phyloP scores from a whole-genome alignment of 2,113 vertebrate genomes.

The Brachyhypopomus gauderio region DNA sequence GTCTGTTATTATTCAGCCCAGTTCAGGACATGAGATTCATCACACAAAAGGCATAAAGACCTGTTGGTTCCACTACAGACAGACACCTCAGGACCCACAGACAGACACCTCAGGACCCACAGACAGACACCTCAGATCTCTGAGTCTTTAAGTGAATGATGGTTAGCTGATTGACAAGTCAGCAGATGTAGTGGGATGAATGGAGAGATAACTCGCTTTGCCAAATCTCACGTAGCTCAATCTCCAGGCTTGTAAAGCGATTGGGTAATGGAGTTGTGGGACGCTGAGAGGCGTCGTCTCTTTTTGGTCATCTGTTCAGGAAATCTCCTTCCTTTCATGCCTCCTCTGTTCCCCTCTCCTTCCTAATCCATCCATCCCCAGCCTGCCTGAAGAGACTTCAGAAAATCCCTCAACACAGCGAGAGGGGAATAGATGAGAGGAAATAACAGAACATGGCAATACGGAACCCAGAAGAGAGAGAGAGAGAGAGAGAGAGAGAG shows the following conservation, averaged over 20 bases:
- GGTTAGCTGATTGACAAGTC: slow-evolving; percentile 23
- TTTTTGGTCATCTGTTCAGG: slow-evolving; percentile 38
- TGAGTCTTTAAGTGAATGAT: slow-evolving; percentile 8
- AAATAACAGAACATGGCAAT: not conserved
- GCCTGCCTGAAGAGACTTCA: not conserved
- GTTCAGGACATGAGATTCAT: too few species aligned
- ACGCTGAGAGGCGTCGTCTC: slow-evolving; percentile 15
- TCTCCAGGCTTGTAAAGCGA: slow-evolving; percentile 11
- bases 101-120: not conserved
- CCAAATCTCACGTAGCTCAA: slow-evolving; percentile 14
- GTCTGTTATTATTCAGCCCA: too few species aligned
- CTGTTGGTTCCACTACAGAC: too few species aligned
- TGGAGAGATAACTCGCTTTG: not conserved
- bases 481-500: not conserved
- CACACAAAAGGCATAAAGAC: too few species aligned
- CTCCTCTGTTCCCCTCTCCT: slow-evolving; percentile 21
- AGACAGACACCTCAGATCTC: too few species aligned
- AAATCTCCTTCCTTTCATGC: slow-evolving; percentile 17
- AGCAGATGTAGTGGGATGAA: slow-evolving; percentile 35
- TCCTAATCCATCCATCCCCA: slow-evolving; percentile 28
- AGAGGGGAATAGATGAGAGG: not conserved
- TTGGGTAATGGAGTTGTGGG: slow-evolving; percentile 39
- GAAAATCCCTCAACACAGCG: slow-evolving; percentile 19
- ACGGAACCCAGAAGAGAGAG: too few species aligned
- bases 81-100: too few species aligned